Evolutionary conservation across 2,113 vertebrate genomes (phyloP), one percentile per base, ranked within the genome.

Genomic region (Pycnonotus jocosus): DNA sequence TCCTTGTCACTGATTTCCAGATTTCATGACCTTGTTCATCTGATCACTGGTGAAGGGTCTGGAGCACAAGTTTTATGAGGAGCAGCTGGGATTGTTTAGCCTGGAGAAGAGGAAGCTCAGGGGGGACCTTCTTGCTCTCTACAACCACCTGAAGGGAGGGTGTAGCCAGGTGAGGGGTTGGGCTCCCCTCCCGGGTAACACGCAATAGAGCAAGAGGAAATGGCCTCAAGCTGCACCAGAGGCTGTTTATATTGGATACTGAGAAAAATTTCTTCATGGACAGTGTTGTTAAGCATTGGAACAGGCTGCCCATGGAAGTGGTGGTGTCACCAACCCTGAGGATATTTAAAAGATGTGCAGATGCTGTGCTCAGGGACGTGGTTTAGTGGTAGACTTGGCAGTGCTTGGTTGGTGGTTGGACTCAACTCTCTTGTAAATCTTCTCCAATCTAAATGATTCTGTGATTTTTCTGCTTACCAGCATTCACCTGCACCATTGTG

Each of bases 341-440:
- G 9, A 28, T 44, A 31, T 47, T 71, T 54, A 50, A 60, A 60
- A 71, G 31, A 77, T 0, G 0, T 17, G 12, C 15, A 71, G 31
- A 31, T 58, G 31, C 30, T 15, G 27, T 45, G 22, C 40, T 68
- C 35, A 35, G 40, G 54, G 15, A 23, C 2, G 3, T 37, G 35
- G 10, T 62, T 83, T 56, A 70, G 22, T 20, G 6, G 18, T 15
- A 8, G 31, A 42, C 54, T 35, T 61, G 40, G 38, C 31, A 69
- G 40, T 69, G 40, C 48, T 56, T 62, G 9, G 12, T 9, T 69
- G n/a, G 25, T 54, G 21, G 21, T 33, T 54, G 42, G 22, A 48
- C 35, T 42, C 0, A 0, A n/a, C 40, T 38, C 11, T 73, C 38
- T 30, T 53, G 8, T 31, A 6, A 35, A 6, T 31, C 40, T 45